Percentiles rank a stretch among this genome's conserved stretches.
Conservation (phyloP, 64 coral and sea anemone genomes). For the Cladopsammia gracilis region DNA sequence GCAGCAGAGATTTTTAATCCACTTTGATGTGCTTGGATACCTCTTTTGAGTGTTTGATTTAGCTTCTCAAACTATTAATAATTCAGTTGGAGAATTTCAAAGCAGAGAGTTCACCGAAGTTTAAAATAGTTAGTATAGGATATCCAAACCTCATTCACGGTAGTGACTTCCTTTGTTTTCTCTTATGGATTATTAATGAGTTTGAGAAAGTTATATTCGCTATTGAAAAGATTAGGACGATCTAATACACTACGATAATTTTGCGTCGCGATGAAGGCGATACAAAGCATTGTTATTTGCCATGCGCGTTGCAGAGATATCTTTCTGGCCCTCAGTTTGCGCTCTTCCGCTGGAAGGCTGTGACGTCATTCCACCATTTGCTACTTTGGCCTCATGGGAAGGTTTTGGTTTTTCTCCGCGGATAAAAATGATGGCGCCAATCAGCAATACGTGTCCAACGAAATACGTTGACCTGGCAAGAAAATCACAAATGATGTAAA, state of each 20-base stretch:
- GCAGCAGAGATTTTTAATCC: too few relatives aligned
- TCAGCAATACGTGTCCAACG: conserved; percentile 27
- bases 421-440: background rate
- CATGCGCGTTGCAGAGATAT: background rate
- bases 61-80: too few relatives aligned
- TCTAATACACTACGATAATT: background rate
- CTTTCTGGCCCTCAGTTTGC: background rate
- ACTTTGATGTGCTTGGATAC: too few relatives aligned
- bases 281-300: conserved; percentile 22
- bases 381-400: conserved; percentile 12
- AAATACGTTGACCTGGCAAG: conserved; percentile 31
- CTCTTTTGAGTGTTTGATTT: too few relatives aligned
- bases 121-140: too few relatives aligned
- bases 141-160: too few relatives aligned
- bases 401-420: background rate
- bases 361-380: background rate
- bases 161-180: too few relatives aligned
- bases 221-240: too few relatives aligned
- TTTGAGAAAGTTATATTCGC: too few relatives aligned
- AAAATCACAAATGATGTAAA: background rate
- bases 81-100: too few relatives aligned
- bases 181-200: too few relatives aligned
- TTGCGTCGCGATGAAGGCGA: background rate
- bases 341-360: background rate
- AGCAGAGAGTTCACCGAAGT: too few relatives aligned